Base-by-base conservation (phyloP, 2,113 vertebrate species). In the Saccopteryx bilineata region DNA sequence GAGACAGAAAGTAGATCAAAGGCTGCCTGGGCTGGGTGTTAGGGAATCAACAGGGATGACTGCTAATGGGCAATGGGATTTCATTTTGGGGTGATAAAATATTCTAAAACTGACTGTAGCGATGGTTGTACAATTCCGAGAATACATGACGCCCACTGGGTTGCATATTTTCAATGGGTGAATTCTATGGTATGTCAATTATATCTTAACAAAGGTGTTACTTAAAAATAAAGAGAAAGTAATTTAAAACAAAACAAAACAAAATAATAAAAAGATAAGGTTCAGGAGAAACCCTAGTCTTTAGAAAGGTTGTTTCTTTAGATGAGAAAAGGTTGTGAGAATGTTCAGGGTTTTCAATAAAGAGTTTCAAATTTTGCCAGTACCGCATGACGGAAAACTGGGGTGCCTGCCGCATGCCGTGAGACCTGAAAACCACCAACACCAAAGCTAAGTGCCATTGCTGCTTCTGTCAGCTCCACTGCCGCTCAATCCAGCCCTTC, bases 261-360 rank as follows among this genome's bases (percentile, higher is more conserved):
- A 39, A 39, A 39, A 39, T 39, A 39, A 39, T 39, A 39, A 39
- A 39, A 48, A 58, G 60, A 56, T 24, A 72, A 90, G 5, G 18
- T 92, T 94, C 54, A 56, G n/a, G 54, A 76, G 66, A 39, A 88
- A 90, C 74, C 21, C 9, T 50, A 39, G 48, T 74, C 39, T 93
- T 93, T 18, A 71, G 26, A 63, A 71, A 88, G 48, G 14, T 52
- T n/a, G 24, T 74, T 80, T 88, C 24, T 48, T 93, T 63, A 39
- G 71, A 48, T 83, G 81, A 92, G 75, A 76, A 80, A 78, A 33
- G 26, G 19, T 61, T 65, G 28, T 72, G n/a, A 92, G 91, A 68
- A 52, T 9, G 3, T 10, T 58, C 18, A 79, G 26, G 5, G 31
- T 89, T 96, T 96, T 93, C 52, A 74, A 60, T 12, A 78, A 33